Evolutionary conservation across 2,888 invertebrate genomes (phyloP).

Genomic region (Seladonia tumulorum): DNA sequence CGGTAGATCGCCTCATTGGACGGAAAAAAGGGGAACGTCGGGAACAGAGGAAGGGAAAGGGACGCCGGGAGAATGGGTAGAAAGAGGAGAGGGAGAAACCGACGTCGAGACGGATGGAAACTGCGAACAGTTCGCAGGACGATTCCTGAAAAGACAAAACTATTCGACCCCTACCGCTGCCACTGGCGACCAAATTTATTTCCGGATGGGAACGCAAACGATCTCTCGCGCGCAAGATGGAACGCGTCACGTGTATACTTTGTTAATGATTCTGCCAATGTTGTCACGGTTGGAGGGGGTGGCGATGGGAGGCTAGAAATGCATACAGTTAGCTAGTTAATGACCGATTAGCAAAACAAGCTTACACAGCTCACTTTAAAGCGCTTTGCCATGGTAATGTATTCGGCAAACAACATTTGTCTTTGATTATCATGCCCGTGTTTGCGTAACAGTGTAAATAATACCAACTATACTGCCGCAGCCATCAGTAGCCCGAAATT

Average conservation of each 20-base stretch:
- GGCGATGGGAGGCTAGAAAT: neutral
- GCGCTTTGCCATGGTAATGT: conserved; percentile 54
- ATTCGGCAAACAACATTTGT: conserved; percentile 73
- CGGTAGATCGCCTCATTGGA: conserved; percentile 32
- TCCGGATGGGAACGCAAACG: neutral
- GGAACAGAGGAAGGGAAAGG: neutral
- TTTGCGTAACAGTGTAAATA: conserved; percentile 71
- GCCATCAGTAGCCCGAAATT: neutral
- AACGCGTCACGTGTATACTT: neutral
- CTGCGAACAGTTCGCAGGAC: conserved; percentile 17
- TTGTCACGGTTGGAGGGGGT: no score
- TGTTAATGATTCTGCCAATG: conserved; percentile 15
- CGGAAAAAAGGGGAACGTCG: neutral
- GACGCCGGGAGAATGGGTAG: neutral
- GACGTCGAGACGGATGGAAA: conserved; percentile 7
- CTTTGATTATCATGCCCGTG: conserved; percentile 76
- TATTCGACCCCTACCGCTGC: neutral
- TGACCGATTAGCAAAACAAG: conserved; percentile 75
- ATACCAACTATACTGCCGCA: conserved; percentile 35
- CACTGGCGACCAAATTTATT: no score
- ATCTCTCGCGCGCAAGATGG: neutral
- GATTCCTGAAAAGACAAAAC: conserved; percentile 25
- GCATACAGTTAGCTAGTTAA: conserved; percentile 61
- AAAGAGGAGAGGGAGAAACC: neutral
- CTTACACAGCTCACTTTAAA: conserved; percentile 69